A percentile compares a stretch with the other conserved stretches of the same genome.
Conservation (phyloP, 1,140 invertebrate species). For the Temnothorax curvispinosus region DNA sequence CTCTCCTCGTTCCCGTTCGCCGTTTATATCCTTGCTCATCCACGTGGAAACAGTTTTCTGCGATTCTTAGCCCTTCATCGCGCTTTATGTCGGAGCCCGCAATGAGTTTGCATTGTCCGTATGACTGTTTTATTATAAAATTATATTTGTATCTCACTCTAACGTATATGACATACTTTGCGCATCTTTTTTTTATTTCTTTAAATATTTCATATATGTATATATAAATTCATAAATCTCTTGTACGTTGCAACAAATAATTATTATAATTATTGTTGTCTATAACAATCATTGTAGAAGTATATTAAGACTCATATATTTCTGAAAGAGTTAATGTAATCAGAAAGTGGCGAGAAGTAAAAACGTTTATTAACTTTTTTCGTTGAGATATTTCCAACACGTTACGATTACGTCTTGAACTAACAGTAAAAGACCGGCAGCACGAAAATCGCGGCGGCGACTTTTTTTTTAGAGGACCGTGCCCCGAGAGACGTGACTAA, state of each 20-base stretch:
- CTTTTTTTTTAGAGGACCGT: slow-evolving; percentile 21
- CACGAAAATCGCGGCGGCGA: slow-evolving; percentile 5
- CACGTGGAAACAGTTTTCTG: slow-evolving; percentile 49
- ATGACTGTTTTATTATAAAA: neutral
- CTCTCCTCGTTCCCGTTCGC: neutral
- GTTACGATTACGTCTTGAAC: neutral
- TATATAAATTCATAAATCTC: neutral
- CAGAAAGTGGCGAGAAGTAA: neutral
- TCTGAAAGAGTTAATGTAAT: neutral
- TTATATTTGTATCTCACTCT: neutral
- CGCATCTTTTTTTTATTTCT: neutral
- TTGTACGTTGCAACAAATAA: neutral
- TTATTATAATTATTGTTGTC: neutral
- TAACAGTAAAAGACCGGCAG: neutral
- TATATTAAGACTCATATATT: neutral
- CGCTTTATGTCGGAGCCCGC: neutral
- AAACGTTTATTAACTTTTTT: neutral
- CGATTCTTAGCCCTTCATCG: neutral
- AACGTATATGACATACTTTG: neutral
- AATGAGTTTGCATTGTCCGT: slow-evolving; percentile 25
- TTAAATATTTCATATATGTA: neutral
- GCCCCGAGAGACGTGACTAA: slow-evolving; percentile 64
- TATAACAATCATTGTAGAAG: neutral
- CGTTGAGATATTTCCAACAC: neutral
- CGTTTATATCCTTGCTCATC: slow-evolving; percentile 39